These are phyloP conservation scores for Neoaliturus tenellus DNA, from an alignment of 2,888 invertebrate genomes.

Conservation along the genomic window DNA sequence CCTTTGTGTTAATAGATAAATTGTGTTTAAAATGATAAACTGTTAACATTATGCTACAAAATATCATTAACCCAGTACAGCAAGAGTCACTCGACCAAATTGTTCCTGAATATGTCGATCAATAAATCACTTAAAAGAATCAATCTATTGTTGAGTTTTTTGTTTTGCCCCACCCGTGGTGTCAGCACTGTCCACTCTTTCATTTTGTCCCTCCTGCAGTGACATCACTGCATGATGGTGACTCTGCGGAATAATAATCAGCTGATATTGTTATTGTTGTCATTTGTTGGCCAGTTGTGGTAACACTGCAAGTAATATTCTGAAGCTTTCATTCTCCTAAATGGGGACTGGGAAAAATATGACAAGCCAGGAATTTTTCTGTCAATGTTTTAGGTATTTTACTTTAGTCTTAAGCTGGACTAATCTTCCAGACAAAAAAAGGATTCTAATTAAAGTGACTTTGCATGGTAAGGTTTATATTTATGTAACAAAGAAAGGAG, in stretches of 20 bases:
- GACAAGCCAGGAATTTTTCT: no score
- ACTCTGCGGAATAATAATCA: conserved; percentile 38
- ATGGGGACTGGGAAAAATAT: neutral
- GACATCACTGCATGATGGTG: conserved; percentile 23
- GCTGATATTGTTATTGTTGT: conserved; percentile 11
- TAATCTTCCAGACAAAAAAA: no score
- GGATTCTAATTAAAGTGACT: no score
- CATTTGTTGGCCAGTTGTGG: neutral
- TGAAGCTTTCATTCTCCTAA: neutral
- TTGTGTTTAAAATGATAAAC: no score
- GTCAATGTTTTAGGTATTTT: no score
- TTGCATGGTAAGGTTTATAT: no score
- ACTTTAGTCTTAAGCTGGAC: no score
- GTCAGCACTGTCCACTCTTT: neutral
- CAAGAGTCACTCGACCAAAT: conserved; percentile 3
- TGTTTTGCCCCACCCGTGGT: neutral
- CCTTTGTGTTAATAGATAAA: no score
- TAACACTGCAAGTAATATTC: neutral
- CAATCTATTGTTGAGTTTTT: conserved; percentile 41
- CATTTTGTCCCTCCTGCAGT: conserved; percentile 1
- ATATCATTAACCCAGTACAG: neutral
- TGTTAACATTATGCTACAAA: neutral
- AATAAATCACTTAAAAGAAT: conserved; percentile 50
- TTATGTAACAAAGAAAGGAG: no score
- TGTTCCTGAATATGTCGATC: conserved; percentile 30